phyloP scores from a whole-genome alignment of 2,797 vertebrate species.

The Coccyzus lansbergi region DNA sequence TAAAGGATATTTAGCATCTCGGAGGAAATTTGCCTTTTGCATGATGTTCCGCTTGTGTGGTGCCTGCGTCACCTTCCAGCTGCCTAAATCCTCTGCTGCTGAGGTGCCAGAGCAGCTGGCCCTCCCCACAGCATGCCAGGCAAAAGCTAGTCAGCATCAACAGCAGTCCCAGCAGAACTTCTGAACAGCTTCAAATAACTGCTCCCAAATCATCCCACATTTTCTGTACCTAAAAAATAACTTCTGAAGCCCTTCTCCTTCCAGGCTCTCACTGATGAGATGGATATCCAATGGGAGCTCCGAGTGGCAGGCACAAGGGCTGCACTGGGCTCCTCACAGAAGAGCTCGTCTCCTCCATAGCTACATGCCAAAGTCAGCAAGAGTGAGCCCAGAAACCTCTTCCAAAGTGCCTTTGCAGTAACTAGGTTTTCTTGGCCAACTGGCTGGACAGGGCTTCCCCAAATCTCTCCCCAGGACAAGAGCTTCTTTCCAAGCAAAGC shows the following conservation, averaged over 20 bases:
- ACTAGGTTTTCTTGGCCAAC: background rate
- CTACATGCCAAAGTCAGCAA: background rate
- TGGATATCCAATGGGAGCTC: background rate
- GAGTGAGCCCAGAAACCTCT: background rate
- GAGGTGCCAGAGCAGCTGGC: background rate
- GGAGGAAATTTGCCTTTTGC: background rate
- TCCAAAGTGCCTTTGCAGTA: background rate
- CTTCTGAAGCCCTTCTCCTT: background rate
- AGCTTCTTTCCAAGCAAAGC: background rate
- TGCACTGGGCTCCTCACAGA: background rate
- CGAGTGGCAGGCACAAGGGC: accelerated
- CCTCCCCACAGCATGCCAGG: background rate
- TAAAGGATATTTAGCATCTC: background rate
- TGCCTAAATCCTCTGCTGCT: background rate
- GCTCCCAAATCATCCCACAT: background rate
- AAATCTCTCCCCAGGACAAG: background rate
- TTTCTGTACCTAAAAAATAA: background rate
- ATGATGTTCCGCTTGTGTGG: background rate
- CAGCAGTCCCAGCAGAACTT: background rate
- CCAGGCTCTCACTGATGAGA: background rate
- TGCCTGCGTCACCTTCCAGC: background rate
- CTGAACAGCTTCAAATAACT: background rate
- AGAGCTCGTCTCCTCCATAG: background rate
- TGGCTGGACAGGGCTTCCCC: background rate
- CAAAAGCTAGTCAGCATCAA: background rate